Conservation (phyloP, 2,797 vertebrate species). For the Scolopax bukidnonensis region DNA sequence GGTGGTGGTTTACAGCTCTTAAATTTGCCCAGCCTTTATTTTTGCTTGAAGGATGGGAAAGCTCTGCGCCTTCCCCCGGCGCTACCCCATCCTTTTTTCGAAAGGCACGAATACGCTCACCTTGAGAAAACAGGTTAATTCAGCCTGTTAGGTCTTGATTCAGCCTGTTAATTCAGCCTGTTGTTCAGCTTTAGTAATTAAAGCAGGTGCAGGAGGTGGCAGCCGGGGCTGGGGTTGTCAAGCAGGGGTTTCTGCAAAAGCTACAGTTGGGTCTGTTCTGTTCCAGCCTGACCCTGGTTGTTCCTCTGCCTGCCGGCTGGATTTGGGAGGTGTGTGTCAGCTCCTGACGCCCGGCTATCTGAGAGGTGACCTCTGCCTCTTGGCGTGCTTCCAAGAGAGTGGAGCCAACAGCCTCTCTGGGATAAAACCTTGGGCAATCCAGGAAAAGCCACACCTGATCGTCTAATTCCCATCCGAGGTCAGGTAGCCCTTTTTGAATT, state of each 20-base stretch:
- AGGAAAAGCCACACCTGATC: background rate
- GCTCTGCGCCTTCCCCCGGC: background rate
- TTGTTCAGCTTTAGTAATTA: background rate
- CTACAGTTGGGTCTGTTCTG: background rate
- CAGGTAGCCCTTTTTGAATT: background rate
- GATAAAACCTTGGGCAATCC: background rate
- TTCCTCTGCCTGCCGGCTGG: background rate
- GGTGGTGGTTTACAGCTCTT: background rate
- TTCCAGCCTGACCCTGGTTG: background rate
- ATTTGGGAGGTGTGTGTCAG: conserved; percentile 12
- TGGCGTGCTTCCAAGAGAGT: conserved; percentile 32
- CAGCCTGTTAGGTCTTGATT: background rate
- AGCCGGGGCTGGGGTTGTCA: background rate
- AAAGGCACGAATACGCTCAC: background rate
- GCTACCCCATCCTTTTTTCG: background rate
- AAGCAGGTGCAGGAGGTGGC: background rate
- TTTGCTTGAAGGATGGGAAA: background rate
- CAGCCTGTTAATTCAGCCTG: no score
- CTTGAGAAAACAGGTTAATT: conserved; percentile 29
- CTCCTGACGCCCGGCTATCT: background rate
- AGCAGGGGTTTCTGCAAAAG: conserved; percentile 26
- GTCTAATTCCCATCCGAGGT: background rate
- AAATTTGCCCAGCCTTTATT: background rate
- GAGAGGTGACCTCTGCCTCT: conserved; percentile 21
- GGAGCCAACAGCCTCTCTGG: background rate